Conservation (phyloP, 2,113 vertebrate species). For the Trichechus manatus region DNA sequence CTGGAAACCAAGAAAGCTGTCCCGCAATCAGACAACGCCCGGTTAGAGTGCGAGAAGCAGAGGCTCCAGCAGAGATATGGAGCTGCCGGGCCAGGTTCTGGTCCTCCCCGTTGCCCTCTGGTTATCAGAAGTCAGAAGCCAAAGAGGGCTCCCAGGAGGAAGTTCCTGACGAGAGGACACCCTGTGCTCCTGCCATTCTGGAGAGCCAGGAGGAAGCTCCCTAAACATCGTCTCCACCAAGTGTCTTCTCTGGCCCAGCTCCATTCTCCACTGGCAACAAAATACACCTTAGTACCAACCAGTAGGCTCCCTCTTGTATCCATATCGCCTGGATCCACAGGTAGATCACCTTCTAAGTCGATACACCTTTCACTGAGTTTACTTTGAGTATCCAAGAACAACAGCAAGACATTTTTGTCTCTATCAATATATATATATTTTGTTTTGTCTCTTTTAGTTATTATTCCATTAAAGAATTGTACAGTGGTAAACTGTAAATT, state of each 20-base stretch:
- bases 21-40: no score
- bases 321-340: not conserved
- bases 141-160: not conserved
- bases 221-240: not conserved
- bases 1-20: not conserved
- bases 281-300: not conserved
- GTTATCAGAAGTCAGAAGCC: not conserved
- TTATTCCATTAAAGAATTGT: no score
- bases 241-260: not conserved
- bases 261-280: not conserved
- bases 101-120: not conserved
- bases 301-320: not conserved
- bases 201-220: not conserved
- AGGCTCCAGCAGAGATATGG: not conserved
- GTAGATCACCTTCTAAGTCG: not conserved
- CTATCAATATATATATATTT: no score
- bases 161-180: not conserved
- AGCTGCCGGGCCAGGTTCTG: not conserved
- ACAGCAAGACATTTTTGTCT: not conserved
- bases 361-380: not conserved
- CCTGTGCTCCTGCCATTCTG: not conserved
- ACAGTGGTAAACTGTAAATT: no score
- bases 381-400: not conserved
- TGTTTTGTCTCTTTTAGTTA: not conserved
- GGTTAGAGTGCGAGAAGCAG: not conserved